Percentiles rank a stretch among this genome's conserved stretches.
Conservation (phyloP, 2,113 vertebrate species). For the Actenoides hombroni region DNA sequence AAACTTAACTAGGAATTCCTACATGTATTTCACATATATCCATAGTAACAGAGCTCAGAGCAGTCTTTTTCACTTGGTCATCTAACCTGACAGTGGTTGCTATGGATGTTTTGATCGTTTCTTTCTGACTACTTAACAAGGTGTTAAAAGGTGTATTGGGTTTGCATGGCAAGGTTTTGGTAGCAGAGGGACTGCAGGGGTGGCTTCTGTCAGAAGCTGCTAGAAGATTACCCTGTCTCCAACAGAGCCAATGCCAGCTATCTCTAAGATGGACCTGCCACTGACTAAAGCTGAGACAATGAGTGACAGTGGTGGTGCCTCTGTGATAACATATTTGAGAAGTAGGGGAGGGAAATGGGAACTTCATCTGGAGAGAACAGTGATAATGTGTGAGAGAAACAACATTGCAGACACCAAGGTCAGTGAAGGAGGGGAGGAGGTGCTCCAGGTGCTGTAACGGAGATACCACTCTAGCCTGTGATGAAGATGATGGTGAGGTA, state of each 20-base stretch:
- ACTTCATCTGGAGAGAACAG: neutral
- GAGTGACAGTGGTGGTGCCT: neutral
- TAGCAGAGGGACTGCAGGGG: neutral
- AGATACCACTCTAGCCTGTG: neutral
- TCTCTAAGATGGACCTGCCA: neutral
- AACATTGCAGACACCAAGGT: neutral
- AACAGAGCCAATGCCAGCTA: neutral
- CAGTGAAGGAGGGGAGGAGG: neutral
- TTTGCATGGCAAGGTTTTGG: neutral
- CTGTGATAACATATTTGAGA: neutral
- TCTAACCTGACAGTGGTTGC: constrained; percentile 16
- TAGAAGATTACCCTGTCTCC: neutral
- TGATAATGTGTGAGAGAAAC: neutral
- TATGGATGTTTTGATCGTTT: constrained; percentile 36
- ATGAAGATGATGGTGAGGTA: neutral
- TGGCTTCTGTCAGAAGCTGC: neutral
- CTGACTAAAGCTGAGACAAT: neutral
- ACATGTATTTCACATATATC: constrained; percentile 39
- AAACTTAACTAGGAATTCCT: neutral
- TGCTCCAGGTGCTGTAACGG: neutral
- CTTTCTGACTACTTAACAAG: constrained; percentile 35
- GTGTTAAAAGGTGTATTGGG: constrained; percentile 34
- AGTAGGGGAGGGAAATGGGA: neutral
- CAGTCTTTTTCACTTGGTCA: constrained; percentile 47
- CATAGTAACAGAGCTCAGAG: constrained; percentile 66